These are phyloP conservation scores for Aphis gossypii DNA, from an alignment of 1,140 invertebrate genomes.

Conservation along the genomic window DNA sequence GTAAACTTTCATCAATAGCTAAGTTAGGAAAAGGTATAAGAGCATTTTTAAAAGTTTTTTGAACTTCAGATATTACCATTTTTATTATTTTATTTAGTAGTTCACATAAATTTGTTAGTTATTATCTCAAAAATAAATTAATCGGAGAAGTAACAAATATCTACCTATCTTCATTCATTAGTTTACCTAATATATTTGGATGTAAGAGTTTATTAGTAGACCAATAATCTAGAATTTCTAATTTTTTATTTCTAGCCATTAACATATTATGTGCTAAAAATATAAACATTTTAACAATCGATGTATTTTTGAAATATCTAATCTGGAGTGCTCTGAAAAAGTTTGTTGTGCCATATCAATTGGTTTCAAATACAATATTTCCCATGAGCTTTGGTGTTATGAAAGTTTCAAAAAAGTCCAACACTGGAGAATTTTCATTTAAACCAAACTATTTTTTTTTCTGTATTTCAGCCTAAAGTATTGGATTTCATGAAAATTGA, in stretches of 20 bases:
- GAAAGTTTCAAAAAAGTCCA: background rate
- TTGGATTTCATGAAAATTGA: background rate
- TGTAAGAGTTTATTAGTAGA: conserved; percentile 46
- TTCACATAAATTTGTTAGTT: background rate
- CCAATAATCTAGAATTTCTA: conserved; percentile 58
- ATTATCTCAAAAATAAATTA: conserved; percentile 59
- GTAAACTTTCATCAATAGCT: conserved; percentile 21
- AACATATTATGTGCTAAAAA: conserved; percentile 18
- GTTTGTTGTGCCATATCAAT: background rate
- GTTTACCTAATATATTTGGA: conserved; percentile 55
- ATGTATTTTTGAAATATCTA: background rate
- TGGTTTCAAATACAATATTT: background rate
- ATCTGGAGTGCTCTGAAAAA: background rate
- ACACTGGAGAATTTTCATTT: background rate
- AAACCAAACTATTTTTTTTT: background rate
- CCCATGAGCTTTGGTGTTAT: background rate
- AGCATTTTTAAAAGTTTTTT: conserved; percentile 26
- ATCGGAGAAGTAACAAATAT: conserved; percentile 57
- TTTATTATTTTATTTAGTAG: conserved; percentile 24
- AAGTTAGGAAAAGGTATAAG: conserved; percentile 25
- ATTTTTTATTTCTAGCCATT: conserved; percentile 27
- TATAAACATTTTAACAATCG: background rate
- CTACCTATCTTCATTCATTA: conserved; percentile 57
- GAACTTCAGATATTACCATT: background rate
- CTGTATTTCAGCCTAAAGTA: background rate